Evolutionary conservation across 2,888 invertebrate species (phyloP), one percentile per base, ranked within the genome.

Genomic region (Epistrophe eligans): DNA sequence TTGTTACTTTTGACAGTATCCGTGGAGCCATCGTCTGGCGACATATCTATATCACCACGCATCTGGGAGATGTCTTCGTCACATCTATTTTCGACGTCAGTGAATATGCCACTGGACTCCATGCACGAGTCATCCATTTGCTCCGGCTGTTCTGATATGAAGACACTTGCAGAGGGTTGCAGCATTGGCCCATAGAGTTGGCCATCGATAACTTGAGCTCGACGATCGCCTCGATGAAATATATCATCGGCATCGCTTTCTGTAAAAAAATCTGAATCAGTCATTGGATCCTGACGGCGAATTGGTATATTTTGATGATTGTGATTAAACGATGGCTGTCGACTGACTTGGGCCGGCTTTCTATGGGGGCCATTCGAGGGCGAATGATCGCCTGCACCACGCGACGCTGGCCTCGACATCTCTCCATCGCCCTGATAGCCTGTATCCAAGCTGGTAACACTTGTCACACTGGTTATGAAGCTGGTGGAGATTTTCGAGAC

Each of bases 351-450:
- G 55, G 74, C 90, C 11, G 88, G 88, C 43, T 90, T 89, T 88
- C 94, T 91, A 15, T 81, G 79, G 74, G 94, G 93, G 15, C 93
- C 94, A 89, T 94, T 94, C 66, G 94, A 93, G 7, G 95, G 95
- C 6, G 96, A 96, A 91, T 96, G 96, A 91, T 97, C 97, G 45
- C 96, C 96, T 19, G 95, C 95, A n/a, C 93, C 93, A 88, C 97
- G 95, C 90, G 97, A 97, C 0, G 96, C 97, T 0, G 97, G 97
- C 83, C 97, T 94, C 32, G 97, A 97, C 95, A 97, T 97, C 93
- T 97, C 97, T 7, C 97, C 97, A 93, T 97, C 97, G 11, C 98
- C 98, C 93, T 98, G 98, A 93, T 98, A 98, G 55, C 98, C 98
- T n/a, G 96, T 97, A 92, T 98, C 98, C 89, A 98, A 94, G 92